Evolutionary conservation across 2,113 vertebrate genomes (phyloP).

Genomic region (Cettia cetti): DNA sequence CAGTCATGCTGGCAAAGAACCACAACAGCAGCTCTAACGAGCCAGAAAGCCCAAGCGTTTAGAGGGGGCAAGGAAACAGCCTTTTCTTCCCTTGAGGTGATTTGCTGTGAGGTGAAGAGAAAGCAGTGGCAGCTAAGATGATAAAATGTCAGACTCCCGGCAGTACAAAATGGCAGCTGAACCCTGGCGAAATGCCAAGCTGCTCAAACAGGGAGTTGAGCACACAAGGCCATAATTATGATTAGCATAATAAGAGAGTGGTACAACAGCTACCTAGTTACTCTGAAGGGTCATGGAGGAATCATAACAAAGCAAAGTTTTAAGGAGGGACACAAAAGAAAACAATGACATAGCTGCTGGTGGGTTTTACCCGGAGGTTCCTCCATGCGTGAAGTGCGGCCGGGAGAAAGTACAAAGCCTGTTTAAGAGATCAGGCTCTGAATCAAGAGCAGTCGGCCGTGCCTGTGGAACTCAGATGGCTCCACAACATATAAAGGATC

Average conservation of each 20-base stretch:
- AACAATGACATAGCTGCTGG: slow-evolving; percentile 1
- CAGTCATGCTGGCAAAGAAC: neutral
- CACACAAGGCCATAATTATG: neutral
- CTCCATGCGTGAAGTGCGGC: slow-evolving; percentile 16
- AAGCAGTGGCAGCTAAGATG: neutral
- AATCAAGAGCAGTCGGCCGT: neutral
- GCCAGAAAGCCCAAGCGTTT: neutral
- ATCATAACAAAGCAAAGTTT: slow-evolving; percentile 50
- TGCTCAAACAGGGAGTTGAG: neutral
- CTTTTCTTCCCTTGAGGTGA: neutral
- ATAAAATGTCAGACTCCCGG: slow-evolving; percentile 53
- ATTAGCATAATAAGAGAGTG: slow-evolving; percentile 45
- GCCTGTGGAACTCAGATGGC: neutral
- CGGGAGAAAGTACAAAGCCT: slow-evolving; percentile 15
- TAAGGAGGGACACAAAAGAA: slow-evolving; percentile 30
- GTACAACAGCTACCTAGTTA: slow-evolving; percentile 36
- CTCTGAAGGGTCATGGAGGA: slow-evolving; percentile 5
- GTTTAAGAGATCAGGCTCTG: neutral
- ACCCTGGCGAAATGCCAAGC: slow-evolving; percentile 9
- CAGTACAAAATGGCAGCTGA: slow-evolving; percentile 57
- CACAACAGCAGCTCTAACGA: fast-evolving
- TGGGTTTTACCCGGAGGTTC: slow-evolving; percentile 29
- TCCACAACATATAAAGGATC: neutral
- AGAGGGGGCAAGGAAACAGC: neutral
- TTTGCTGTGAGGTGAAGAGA: neutral